Evolutionary conservation across 2,113 vertebrate species (phyloP), one percentile per base, ranked within the genome.

Genomic region (Cynoglossus semilaevis): DNA sequence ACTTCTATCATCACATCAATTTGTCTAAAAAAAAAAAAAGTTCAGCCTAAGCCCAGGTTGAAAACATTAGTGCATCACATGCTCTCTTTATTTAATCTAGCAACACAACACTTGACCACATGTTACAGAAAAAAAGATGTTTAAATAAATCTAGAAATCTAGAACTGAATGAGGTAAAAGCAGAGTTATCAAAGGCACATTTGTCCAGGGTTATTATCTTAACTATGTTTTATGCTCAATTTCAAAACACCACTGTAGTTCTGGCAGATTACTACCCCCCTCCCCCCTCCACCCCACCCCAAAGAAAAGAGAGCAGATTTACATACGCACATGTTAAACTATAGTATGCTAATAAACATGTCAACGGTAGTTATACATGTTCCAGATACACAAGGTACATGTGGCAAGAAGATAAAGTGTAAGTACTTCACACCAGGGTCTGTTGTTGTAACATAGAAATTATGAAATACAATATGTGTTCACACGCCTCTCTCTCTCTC

Each of bases 71-170:
- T 72, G 84, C 79, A 81, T 88, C 84, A 74, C 77, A 82, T 86
- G 74, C 74, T 69, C 50, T 47, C 67, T 90, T 87, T 85, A 86
- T 89, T 89, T 66, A 70, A 75, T 43, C 75, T 72, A 76, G 70
- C 76, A 77, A 84, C 76, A 86, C 79, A 70, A 80, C 74, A 75
- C 62, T 29, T 83, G 70, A 84, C 79, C 81, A 85, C 71, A 76
- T 71, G 77, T 80, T 88, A 88, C 75, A 88, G 83, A 19, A 44
- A 15, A 43, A 44, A 83, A 63, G 68, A 80, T 43, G 71, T 85
- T 88, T 88, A 87, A 89, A 86, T 87, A 87, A 84, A 87, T 84
- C 74, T 59, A 63, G 69, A 85, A 85, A 88, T 84, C 66, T 74
- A 79, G 58, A 84, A 37, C 71, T 78, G 41, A 71, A 85, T 77